Percentiles rank a stretch among this genome's conserved stretches.
Conservation (phyloP, 1,140 invertebrate genomes). For the Brachionus koreanus region DNA sequence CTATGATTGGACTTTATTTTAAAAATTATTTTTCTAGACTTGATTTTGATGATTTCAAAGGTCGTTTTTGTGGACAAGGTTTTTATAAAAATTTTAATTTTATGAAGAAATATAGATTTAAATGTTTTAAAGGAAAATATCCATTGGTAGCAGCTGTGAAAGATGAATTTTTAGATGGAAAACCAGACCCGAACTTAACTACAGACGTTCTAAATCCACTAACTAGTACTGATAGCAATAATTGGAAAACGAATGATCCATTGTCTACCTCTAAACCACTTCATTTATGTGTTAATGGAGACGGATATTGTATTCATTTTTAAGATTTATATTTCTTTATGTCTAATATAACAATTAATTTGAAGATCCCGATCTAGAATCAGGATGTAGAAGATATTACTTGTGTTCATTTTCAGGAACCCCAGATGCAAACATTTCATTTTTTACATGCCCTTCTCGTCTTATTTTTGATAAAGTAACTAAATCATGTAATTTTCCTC, state of each 20-base stretch:
- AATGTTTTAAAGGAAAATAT: constrained; percentile 7
- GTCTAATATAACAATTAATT: background rate
- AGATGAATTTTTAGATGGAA: constrained; percentile 4
- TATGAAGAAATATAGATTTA: background rate
- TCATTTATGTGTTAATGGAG: background rate
- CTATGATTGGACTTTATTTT: background rate
- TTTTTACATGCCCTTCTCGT: background rate
- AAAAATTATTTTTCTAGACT: constrained; percentile 45
- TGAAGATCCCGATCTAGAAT: background rate
- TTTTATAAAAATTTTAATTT: background rate
- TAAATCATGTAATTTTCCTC: constrained; percentile 38
- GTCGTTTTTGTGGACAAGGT: constrained; percentile 39
- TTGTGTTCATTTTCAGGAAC: background rate
- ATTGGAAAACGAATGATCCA: background rate
- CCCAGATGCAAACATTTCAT: background rate
- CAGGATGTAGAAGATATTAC: background rate
- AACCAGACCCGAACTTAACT: background rate
- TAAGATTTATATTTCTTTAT: too few species aligned
- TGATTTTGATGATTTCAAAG: constrained; percentile 42
- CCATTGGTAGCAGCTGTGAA: constrained; percentile 27
- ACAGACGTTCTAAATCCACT: background rate
- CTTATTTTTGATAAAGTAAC: constrained; percentile 18
- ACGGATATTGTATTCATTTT: constrained; percentile 10
- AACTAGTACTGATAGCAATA: background rate
- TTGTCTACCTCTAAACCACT: background rate